phyloP scores from a whole-genome alignment of 2,113 vertebrate species.

The Microtus montanus region DNA sequence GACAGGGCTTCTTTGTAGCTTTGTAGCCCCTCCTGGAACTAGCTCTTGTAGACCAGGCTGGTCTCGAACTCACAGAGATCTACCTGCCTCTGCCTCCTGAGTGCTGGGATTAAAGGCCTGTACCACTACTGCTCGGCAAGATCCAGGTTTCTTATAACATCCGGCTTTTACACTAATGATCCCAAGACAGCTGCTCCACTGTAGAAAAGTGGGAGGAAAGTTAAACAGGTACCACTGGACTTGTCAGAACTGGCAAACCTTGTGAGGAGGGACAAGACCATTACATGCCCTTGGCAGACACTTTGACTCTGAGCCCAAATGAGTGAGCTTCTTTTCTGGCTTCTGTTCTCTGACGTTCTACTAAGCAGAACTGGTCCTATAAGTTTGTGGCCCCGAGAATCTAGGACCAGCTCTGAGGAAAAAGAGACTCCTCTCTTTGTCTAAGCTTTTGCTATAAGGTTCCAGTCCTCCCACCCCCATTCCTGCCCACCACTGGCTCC shows the following conservation, averaged over 20 bases:
- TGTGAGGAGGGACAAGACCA: background rate
- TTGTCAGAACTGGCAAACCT: background rate
- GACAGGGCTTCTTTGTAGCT: no score
- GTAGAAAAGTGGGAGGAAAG: background rate
- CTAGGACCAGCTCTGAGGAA: background rate
- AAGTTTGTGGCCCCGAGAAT: background rate
- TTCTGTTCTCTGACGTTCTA: background rate
- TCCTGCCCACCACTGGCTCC: background rate
- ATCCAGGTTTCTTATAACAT: background rate
- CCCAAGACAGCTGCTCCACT: background rate
- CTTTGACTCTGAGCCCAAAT: no score
- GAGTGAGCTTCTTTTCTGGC: background rate
- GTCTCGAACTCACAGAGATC: no score
- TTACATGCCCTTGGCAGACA: background rate
- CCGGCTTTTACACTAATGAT: background rate
- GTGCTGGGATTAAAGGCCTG: no score
- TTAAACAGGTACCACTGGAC: background rate
- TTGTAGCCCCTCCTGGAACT: no score
- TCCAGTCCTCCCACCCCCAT: no score
- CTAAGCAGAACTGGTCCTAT: background rate
- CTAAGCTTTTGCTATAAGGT: background rate
- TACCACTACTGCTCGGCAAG: accelerated
- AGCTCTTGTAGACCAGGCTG: no score
- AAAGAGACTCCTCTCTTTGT: background rate
- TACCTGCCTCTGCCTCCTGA: no score